Evolutionary conservation across 2,888 invertebrate species (phyloP).

Genomic region (Drosophila crucigera): DNA sequence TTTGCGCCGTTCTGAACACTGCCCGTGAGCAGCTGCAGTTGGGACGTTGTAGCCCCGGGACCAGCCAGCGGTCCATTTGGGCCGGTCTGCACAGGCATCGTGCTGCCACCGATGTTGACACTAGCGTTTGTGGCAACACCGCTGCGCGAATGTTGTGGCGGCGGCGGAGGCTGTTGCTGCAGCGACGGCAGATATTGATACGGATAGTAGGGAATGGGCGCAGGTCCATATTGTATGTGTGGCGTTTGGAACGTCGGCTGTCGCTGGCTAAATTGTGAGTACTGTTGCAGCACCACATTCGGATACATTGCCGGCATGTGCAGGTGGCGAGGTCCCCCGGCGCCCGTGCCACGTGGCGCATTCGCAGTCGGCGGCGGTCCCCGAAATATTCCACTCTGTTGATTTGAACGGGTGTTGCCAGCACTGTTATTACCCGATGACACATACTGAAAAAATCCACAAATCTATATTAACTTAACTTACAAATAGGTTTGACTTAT

Average conservation of each 20-base stretch:
- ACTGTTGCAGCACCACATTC: slow-evolving; percentile 79
- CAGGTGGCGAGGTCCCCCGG: slow-evolving; percentile 70
- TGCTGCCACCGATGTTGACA: slow-evolving; percentile 66
- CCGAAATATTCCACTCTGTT: slow-evolving; percentile 79
- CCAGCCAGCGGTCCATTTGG: slow-evolving; percentile 78
- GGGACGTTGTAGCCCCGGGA: slow-evolving; percentile 73
- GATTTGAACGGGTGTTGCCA: slow-evolving; percentile 78
- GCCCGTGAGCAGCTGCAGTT: slow-evolving; percentile 71
- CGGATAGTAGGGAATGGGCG: slow-evolving; percentile 65
- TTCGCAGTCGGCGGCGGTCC: slow-evolving; percentile 76
- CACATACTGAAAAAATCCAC: slow-evolving; percentile 71
- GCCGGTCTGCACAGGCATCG: slow-evolving; percentile 78
- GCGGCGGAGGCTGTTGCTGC: slow-evolving; percentile 73
- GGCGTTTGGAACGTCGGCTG: slow-evolving; percentile 76
- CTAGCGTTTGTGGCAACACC: slow-evolving; percentile 73
- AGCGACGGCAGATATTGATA: slow-evolving; percentile 67
- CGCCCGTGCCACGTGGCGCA: slow-evolving; percentile 51
- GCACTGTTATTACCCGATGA: slow-evolving; percentile 79
- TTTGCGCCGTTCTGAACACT: slow-evolving; percentile 85
- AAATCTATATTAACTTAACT: slow-evolving; percentile 3
- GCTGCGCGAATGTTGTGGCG: slow-evolving; percentile 77
- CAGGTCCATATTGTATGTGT: slow-evolving; percentile 75
- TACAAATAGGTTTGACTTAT: slow-evolving; percentile 3
- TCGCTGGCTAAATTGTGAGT: slow-evolving; percentile 72
- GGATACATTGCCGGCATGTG: slow-evolving; percentile 80